A percentile compares a stretch with the other conserved stretches of the same genome.
These are phyloP conservation scores for Passer montanus DNA, from an alignment of 2,113 vertebrate species.

Conservation along the genomic window DNA sequence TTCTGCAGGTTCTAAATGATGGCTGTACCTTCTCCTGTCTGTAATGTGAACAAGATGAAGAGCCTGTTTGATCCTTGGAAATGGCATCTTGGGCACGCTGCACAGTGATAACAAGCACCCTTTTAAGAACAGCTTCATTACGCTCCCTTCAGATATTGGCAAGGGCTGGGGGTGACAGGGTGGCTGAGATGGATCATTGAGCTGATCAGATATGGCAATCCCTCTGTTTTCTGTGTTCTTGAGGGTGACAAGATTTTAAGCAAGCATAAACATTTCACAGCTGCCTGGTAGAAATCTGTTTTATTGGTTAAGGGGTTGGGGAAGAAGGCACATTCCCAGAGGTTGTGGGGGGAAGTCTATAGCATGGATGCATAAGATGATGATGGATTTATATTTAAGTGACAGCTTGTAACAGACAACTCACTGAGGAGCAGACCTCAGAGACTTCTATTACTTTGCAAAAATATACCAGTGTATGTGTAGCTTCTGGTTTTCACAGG, in stretches of 20 bases:
- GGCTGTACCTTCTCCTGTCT: background rate
- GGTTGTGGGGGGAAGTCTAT: conserved; percentile 23
- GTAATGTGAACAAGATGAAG: conserved; percentile 18
- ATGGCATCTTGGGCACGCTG: background rate
- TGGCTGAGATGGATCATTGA: conserved; percentile 20
- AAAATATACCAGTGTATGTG: background rate
- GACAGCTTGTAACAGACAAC: background rate
- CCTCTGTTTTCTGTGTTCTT: background rate
- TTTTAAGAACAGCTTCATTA: conserved; percentile 44
- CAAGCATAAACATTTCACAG: conserved; percentile 40
- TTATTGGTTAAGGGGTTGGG: conserved; percentile 10
- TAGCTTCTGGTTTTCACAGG: background rate
- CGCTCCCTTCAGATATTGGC: conserved; percentile 13
- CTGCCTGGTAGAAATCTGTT: conserved; percentile 17
- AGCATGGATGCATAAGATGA: background rate
- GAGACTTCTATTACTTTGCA: background rate
- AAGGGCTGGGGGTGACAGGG: background rate
- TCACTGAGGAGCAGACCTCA: background rate
- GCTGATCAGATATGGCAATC: conserved; percentile 55
- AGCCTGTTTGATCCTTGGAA: background rate
- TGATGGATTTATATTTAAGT: background rate
- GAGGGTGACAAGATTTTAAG: conserved; percentile 16
- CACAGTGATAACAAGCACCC: background rate
- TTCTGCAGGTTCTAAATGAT: background rate
- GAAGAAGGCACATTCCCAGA: conserved; percentile 34